Conservation (phyloP, 2,797 vertebrate genomes). For the Pseudotriccus pelzelni region DNA sequence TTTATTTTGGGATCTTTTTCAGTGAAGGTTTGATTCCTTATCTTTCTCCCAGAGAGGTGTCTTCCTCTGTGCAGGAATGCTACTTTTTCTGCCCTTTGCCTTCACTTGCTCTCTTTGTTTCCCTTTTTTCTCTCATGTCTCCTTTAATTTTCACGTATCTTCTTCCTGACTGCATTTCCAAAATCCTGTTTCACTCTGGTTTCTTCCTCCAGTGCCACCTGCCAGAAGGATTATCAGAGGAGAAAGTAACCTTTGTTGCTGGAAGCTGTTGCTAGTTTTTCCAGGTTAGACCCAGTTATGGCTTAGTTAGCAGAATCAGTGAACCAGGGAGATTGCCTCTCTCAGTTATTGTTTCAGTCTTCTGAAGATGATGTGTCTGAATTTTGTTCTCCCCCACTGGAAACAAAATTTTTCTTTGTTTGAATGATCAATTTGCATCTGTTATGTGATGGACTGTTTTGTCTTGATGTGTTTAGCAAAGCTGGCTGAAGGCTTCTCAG, state of each 20-base stretch:
- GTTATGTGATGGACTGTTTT: conserved; percentile 15
- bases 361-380: conserved; percentile 14
- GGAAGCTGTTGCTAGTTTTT: not conserved
- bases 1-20: not conserved
- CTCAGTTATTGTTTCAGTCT: conserved; percentile 19
- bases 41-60: not conserved
- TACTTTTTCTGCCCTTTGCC: not conserved
- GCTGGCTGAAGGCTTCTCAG: not conserved
- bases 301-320: not conserved
- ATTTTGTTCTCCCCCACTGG: not conserved
- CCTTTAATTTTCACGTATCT: not conserved
- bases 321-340: not conserved
- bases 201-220: not conserved
- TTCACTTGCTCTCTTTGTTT: not conserved
- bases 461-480: not conserved
- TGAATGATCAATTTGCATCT: conserved; percentile 24
- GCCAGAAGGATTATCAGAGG: not conserved
- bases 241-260: not conserved
- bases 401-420: conserved; percentile 51
- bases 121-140: not conserved
- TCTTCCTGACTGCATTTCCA: not conserved
- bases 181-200: not conserved
- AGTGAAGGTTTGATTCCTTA: not conserved
- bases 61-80: not conserved
- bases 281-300: not conserved